Conservation (phyloP, 2,888 invertebrate species). For the Plagiodera versicolora region DNA sequence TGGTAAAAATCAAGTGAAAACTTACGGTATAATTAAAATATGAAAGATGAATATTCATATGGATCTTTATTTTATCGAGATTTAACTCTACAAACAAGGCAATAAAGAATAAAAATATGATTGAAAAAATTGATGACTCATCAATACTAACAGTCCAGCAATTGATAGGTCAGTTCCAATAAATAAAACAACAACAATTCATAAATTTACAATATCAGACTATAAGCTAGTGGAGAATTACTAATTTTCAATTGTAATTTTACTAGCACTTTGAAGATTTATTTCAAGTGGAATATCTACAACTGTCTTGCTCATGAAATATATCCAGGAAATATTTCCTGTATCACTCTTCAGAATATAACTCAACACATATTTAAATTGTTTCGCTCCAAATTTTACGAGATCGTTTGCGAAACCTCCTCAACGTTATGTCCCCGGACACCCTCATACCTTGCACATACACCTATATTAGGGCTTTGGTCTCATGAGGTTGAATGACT, state of each 20-base stretch:
- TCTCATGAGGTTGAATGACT: slow-evolving; percentile 53
- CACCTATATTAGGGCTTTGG: slow-evolving; percentile 42
- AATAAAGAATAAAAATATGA: not conserved
- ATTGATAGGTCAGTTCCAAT: not conserved
- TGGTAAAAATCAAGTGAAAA: too few species aligned
- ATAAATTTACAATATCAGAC: not conserved
- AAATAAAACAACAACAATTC: not conserved
- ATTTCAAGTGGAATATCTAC: too few species aligned
- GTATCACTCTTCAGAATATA: too few species aligned
- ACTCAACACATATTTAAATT: too few species aligned
- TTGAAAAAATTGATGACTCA: not conserved
- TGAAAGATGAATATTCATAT: not conserved
- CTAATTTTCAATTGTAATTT: not conserved
- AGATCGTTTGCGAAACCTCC: too few species aligned
- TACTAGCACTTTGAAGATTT: too few species aligned
- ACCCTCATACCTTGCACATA: too few species aligned
- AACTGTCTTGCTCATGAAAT: too few species aligned
- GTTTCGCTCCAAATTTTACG: too few species aligned
- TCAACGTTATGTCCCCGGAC: too few species aligned
- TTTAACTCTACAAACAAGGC: not conserved
- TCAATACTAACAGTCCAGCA: not conserved
- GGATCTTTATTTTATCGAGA: not conserved
- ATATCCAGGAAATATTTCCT: too few species aligned
- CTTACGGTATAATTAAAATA: too few species aligned
- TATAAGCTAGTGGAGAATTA: not conserved